phyloP scores from a whole-genome alignment of 1,140 invertebrate species.

The Apis dorsata region DNA sequence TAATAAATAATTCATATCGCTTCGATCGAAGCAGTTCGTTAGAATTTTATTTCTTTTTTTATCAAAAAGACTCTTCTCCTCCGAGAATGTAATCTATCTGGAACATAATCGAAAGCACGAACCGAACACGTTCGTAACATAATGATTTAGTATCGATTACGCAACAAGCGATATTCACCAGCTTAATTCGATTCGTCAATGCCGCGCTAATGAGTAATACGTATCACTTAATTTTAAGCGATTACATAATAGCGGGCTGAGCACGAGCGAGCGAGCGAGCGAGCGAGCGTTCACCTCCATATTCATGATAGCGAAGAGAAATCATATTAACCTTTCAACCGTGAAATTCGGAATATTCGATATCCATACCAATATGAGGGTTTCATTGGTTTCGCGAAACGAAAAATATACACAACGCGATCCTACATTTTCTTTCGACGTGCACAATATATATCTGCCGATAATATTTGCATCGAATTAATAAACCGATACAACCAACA shows the following conservation, averaged over 20 bases:
- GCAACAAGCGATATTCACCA: neutral
- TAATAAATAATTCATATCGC: too few relatives aligned
- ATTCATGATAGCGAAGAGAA: neutral
- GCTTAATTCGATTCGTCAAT: slow-evolving; percentile 16
- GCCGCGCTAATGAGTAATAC: neutral
- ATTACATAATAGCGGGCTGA: neutral
- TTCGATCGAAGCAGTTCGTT: too few relatives aligned
- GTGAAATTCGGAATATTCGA: neutral
- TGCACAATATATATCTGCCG: neutral
- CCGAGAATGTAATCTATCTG: too few relatives aligned
- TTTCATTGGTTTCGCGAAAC: neutral
- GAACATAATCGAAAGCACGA: neutral
- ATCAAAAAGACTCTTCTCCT: neutral
- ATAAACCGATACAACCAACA: too few relatives aligned
- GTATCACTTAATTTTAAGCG: slow-evolving; percentile 12
- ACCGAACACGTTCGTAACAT: neutral
- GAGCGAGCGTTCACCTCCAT: neutral
- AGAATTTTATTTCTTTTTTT: neutral
- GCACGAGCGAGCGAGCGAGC: neutral
- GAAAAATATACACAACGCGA: neutral
- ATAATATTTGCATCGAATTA: neutral
- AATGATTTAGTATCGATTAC: neutral
- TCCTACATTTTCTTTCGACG: too few relatives aligned
- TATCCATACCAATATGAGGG: neutral
- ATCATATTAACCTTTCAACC: neutral